These are phyloP conservation scores for Mustela lutreola DNA, from an alignment of 2,113 vertebrate genomes.

Conservation along the genomic window DNA sequence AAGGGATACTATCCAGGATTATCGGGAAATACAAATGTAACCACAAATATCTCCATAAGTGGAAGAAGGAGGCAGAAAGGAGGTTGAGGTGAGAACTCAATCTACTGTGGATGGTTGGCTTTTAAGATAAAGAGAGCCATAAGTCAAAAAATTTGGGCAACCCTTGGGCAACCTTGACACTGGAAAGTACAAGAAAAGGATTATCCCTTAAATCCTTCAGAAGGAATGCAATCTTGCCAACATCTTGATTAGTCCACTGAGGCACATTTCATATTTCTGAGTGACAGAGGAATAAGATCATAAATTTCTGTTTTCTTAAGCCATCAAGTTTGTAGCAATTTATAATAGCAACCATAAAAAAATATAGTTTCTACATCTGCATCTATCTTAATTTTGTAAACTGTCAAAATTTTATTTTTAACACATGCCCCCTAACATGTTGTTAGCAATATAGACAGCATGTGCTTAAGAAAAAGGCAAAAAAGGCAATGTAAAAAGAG, in stretches of 20 bases:
- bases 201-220: rapidly evolving
- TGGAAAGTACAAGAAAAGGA: background rate
- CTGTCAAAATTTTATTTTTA: background rate
- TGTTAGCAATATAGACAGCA: background rate
- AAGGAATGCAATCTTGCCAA: background rate
- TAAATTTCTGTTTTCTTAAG: background rate
- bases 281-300: background rate
- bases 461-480: background rate
- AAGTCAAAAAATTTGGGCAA: rapidly evolving
- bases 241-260: background rate
- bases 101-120: background rate
- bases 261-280: background rate
- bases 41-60: background rate
- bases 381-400: background rate
- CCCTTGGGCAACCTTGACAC: background rate
- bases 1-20: background rate
- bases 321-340: background rate
- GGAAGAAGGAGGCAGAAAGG: background rate
- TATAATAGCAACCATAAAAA: background rate
- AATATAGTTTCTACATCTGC: background rate
- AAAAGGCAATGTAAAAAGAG: background rate
- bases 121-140: background rate
- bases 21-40: background rate
- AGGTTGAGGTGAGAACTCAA: background rate
- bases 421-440: background rate